These are phyloP conservation scores for Rhincodon typus DNA, from an alignment of 2,797 vertebrate species.

Conservation along the genomic window DNA sequence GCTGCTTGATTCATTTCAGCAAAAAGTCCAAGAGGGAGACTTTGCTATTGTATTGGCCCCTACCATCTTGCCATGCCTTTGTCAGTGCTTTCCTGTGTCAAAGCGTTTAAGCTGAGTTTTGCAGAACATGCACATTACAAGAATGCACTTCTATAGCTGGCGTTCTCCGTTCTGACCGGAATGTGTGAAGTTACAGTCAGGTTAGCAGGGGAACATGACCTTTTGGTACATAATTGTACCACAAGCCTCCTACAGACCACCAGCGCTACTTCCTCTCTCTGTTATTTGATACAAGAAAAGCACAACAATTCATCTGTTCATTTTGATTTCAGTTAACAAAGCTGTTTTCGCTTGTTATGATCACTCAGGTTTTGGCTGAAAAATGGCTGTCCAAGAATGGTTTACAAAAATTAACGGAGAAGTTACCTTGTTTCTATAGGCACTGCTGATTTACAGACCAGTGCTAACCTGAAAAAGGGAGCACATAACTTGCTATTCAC, in stretches of 20 bases:
- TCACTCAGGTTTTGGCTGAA: background rate
- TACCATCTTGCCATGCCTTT: constrained; percentile 11
- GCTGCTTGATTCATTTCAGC: constrained; percentile 13
- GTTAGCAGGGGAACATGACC: background rate
- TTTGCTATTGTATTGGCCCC: background rate
- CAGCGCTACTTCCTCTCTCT: background rate
- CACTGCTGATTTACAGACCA: background rate
- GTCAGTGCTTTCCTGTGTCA: constrained; percentile 29
- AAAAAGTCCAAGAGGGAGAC: background rate
- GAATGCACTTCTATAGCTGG: background rate
- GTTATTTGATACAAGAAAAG: constrained; percentile 1
- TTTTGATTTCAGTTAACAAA: background rate
- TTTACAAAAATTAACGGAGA: background rate
- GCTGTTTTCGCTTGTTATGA: background rate
- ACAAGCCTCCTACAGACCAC: background rate
- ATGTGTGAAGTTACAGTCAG: constrained; percentile 39
- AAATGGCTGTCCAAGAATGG: background rate
- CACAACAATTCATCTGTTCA: background rate
- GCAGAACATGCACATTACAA: background rate
- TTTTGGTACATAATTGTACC: constrained; percentile 26
- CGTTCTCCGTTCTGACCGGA: constrained; percentile 7
- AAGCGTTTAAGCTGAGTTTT: background rate
- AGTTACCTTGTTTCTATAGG: background rate
- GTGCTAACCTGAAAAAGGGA: background rate
- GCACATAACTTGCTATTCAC: background rate